Conservation (phyloP, 2,113 vertebrate genomes). For the Scatophagus argus region DNA sequence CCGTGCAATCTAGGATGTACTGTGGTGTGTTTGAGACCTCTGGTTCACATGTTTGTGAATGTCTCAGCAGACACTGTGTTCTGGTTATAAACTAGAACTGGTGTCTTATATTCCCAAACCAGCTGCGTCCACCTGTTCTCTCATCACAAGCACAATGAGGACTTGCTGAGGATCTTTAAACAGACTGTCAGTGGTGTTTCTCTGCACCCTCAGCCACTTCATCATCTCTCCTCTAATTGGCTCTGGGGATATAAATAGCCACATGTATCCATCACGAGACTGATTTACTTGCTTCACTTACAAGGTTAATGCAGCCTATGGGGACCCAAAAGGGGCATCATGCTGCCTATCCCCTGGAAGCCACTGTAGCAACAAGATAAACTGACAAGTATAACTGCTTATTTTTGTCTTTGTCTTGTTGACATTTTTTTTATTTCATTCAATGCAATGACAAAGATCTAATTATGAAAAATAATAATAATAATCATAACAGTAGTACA, state of each 20-base stretch:
- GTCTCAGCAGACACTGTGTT: not conserved
- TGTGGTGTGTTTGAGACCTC: not conserved
- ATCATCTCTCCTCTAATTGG: conserved; percentile 76
- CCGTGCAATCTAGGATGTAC: not conserved
- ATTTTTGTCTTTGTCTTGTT: not conserved
- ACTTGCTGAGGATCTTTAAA: conserved; percentile 23
- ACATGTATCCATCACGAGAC: conserved; percentile 58
- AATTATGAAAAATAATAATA: not conserved
- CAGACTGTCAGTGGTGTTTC: conserved; percentile 44
- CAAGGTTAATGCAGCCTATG: conserved; percentile 69
- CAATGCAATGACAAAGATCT: not conserved
- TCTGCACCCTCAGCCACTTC: conserved; percentile 57
- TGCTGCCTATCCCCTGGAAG: conserved; percentile 16
- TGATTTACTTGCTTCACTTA: conserved; percentile 74
- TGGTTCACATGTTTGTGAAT: not conserved
- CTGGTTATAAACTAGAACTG: not conserved
- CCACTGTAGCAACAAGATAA: conserved; percentile 1
- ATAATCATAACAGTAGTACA: no score
- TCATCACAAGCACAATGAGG: not conserved
- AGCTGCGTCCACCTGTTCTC: conserved; percentile 28
- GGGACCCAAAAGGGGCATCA: conserved; percentile 20
- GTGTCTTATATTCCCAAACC: not conserved
- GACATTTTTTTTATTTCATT: not conserved
- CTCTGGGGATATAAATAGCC: conserved; percentile 76
- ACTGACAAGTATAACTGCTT: not conserved